These are phyloP conservation scores for Xiphorhynchus erythropygius DNA, from an alignment of 2,797 vertebrate genomes.

Conservation along the genomic window DNA sequence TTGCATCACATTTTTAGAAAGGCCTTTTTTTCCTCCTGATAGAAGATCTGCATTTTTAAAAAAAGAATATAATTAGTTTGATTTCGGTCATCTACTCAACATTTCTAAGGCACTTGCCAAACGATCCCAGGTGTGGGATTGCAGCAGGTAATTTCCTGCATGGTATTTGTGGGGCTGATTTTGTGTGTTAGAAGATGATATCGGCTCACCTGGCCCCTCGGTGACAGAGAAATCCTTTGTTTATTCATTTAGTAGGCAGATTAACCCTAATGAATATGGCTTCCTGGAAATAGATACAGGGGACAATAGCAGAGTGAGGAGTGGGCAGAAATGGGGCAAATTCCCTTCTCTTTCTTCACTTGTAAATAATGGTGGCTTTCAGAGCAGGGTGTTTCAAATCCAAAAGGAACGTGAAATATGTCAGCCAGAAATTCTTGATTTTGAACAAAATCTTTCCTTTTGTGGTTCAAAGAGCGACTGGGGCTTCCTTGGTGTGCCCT, in stretches of 20 bases:
- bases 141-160: slow-evolving; percentile 92
- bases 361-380: slow-evolving; percentile 93
- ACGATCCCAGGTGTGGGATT: slow-evolving; percentile 87
- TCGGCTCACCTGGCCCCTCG: slow-evolving; percentile 89
- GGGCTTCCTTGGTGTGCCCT: not conserved
- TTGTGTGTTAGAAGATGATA: slow-evolving; percentile 89
- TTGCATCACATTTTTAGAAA: not conserved
- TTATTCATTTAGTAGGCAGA: slow-evolving; percentile 91
- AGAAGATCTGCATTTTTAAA: slow-evolving; percentile 11
- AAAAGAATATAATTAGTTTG: not conserved
- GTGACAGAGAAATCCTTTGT: slow-evolving; percentile 95
- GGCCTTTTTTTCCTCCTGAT: not conserved
- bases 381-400: slow-evolving; percentile 85
- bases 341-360: slow-evolving; percentile 95
- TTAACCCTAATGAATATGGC: slow-evolving; percentile 87
- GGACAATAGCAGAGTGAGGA: slow-evolving; percentile 78
- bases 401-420: slow-evolving; percentile 89
- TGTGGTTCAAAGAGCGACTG: not conserved
- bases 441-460: slow-evolving; percentile 53
- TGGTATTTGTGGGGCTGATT: slow-evolving; percentile 82
- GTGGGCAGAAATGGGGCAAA: slow-evolving; percentile 75
- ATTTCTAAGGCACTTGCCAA: slow-evolving; percentile 70
- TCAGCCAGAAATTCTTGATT: slow-evolving; percentile 79
- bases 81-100: slow-evolving; percentile 67
- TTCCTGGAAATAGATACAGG: slow-evolving; percentile 88